These are phyloP conservation scores for Zeuzera pyrina DNA, from an alignment of 2,888 invertebrate genomes.

Conservation along the genomic window DNA sequence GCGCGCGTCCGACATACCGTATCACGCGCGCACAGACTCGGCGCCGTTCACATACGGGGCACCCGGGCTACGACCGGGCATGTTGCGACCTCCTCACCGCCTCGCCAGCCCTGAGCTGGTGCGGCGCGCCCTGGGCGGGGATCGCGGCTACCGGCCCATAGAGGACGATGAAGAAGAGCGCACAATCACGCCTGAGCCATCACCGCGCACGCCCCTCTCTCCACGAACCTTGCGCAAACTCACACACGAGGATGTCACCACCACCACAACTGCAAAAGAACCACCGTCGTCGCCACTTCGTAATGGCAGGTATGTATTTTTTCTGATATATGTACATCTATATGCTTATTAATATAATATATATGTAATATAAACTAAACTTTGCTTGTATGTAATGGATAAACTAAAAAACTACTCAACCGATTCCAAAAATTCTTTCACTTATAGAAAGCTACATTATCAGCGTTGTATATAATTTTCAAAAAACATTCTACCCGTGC, in stretches of 20 bases:
- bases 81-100: slow-evolving; percentile 81
- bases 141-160: slow-evolving; percentile 47
- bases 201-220: slow-evolving; percentile 42
- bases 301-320: slow-evolving; percentile 49
- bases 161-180: slow-evolving; percentile 57
- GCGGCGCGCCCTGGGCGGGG: slow-evolving; percentile 77
- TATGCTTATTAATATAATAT: no score
- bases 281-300: slow-evolving; percentile 36
- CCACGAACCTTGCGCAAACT: slow-evolving; percentile 51
- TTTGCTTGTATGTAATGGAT: no score
- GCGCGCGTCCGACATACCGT: slow-evolving; percentile 79
- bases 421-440: no score
- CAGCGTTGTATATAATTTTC: no score
- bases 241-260: slow-evolving; percentile 54
- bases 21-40: slow-evolving; percentile 92
- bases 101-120: slow-evolving; percentile 89
- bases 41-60: slow-evolving; percentile 92
- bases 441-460: no score
- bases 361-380: no score
- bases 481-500: no score
- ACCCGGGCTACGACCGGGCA: slow-evolving; percentile 71
- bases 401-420: no score
- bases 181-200: slow-evolving; percentile 46
- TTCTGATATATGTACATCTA: no score
- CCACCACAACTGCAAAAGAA: slow-evolving; percentile 32